Percentiles rank a stretch among this genome's conserved stretches.
These are phyloP conservation scores for Lordiphosa mommai DNA, from an alignment of 1,140 invertebrate genomes.

Conservation along the genomic window DNA sequence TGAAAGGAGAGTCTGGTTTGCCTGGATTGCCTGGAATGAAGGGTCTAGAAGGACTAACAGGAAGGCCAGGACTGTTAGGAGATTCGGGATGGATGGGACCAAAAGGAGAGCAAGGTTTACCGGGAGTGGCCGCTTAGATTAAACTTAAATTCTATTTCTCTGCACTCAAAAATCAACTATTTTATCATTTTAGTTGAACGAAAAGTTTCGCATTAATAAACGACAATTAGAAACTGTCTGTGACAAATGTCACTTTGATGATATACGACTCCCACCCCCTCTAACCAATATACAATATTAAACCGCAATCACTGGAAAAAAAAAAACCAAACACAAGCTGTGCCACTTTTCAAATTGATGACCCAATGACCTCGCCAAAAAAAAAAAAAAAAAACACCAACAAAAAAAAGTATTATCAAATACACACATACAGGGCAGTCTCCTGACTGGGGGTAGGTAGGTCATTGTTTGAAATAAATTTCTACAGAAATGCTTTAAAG, in stretches of 20 bases:
- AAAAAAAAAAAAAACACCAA: slow-evolving; percentile 2
- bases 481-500: slow-evolving; percentile 52
- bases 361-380: slow-evolving; percentile 48
- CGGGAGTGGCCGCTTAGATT: too few species aligned
- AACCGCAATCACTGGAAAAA: slow-evolving; percentile 26
- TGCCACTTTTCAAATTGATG: slow-evolving; percentile 53
- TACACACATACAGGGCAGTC: slow-evolving; percentile 6
- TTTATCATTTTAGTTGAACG: slow-evolving; percentile 23
- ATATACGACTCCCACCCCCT: slow-evolving; percentile 4
- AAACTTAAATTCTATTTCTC: too few species aligned
- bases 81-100: too few species aligned
- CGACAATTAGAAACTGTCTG: slow-evolving; percentile 41
- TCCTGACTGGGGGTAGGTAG: slow-evolving; percentile 5
- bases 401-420: neutral
- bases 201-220: slow-evolving; percentile 30
- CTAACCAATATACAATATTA: slow-evolving; percentile 24
- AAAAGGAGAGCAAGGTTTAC: too few species aligned
- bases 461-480: slow-evolving; percentile 31
- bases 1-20: too few species aligned
- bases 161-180: slow-evolving; percentile 22
- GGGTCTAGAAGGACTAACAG: too few species aligned
- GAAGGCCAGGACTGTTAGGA: too few species aligned
- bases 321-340: slow-evolving; percentile 27
- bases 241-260: slow-evolving; percentile 55
- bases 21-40: too few species aligned